Evolutionary conservation across 2,888 invertebrate genomes (phyloP), one percentile per base, ranked within the genome.

Genomic region (Pogonocherus hispidulus): DNA sequence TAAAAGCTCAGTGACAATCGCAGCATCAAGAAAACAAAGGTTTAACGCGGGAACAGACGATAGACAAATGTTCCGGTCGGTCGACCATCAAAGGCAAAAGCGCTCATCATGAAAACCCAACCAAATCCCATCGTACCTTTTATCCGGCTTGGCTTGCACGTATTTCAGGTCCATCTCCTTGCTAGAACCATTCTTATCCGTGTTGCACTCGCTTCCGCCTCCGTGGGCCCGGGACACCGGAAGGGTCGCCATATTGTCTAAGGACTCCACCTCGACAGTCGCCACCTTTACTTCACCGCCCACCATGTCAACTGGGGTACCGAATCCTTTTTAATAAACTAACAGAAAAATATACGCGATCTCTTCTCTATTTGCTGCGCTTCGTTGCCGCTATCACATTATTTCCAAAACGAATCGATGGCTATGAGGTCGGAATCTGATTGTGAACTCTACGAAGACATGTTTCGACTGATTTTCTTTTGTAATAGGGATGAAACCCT

Each of bases 191-290:
- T 93, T 92, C 87, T 93, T 94, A 86, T 94, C 94, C 41, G 55
- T 65, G 65, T 93, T 93, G 81, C 90, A 89, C 83, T 92, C 92
- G 80, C 90, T 91, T 76, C 91, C 90, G 73, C 87, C 90, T 73
- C 87, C 80, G 89, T 90, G 83, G 49, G 92, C 91, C 82, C 93
- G 91, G 72, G 93, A 93, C 69, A 94, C 94, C 78, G 94, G 95
- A 86, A 95, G 89, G 47, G 95, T 95, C 85, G 94, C 95, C 92
- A 94, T 94, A 84, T 95, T 94, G 89, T 94, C 94, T 79, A 93
- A 92, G 76, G 93, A 90, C 87, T 95, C 95, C 82, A 94, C 90
- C 86, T 95, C 94, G 80, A 95, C 95, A 69, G 95, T 95, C 79
- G 95, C 93, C 86, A 95, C 94, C 89, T 94, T 95, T 86, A 94